Evolutionary conservation across 2,113 vertebrate genomes (phyloP), one percentile per base, ranked within the genome.

Genomic region (Grallaria varia): DNA sequence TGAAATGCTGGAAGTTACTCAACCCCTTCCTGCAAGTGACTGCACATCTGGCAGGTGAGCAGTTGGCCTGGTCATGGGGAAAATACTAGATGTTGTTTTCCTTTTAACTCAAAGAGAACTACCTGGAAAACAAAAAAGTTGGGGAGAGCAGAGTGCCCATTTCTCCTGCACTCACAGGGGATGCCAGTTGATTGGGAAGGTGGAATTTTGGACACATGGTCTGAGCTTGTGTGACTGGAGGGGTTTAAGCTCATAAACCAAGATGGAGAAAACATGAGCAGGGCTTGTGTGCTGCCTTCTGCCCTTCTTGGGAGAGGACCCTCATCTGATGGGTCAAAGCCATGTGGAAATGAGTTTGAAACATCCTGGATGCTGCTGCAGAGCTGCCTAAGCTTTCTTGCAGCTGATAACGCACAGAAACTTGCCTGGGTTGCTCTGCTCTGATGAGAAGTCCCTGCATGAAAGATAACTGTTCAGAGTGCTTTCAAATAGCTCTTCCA

Each of bases 391-490:
- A 60, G 58, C n/a, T 14, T 18, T 9, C 8, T 64, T 50, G 76
- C 42, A 39, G 37, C 42, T 31, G 55, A 0, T 3, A 8, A 4
- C 59, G 3, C 6, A 2, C 30, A 14, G 42, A 13, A 44, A 4
- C 19, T 3, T 12, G 6, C 10, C 50, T 21, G n/a, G n/a, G 6
- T 2, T 31, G 1, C 37, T 3, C 12, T 15, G 1, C 68, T 12
- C n/a, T 9, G 33, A 2, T 10, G 17, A 21, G 14, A 14, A 6
- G 35, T 30, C 63, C 24, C 27, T 40, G 1, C 10, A 2, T 11
- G 19, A 28, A 12, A 23, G 10, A 8, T 0, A 59, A 10, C 72
- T 6, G 2, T 2, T 2, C 16, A 9, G 53, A 45, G 10, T 0
- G 2, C 44, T 30, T 14, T 42, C 55, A 28, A 52, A 67, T 1